These are phyloP conservation scores for Araneus ventricosus DNA, from an alignment of 1,140 invertebrate genomes.

Conservation along the genomic window DNA sequence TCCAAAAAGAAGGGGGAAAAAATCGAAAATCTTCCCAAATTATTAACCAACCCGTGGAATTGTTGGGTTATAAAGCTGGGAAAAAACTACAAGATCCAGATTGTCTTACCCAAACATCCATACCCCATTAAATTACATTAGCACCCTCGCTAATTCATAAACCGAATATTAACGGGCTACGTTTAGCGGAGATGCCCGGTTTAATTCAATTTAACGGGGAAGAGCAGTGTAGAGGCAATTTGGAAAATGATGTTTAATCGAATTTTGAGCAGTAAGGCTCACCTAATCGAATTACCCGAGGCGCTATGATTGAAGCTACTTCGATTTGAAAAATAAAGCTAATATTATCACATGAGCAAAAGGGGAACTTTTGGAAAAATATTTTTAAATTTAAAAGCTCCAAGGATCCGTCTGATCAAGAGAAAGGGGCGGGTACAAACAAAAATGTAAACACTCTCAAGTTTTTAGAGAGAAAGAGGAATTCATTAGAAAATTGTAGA, in stretches of 20 bases:
- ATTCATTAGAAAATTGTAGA: background rate
- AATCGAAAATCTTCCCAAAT: background rate
- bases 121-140: slow-evolving; percentile 42
- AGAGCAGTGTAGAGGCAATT: slow-evolving; percentile 29
- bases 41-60: background rate
- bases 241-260: slow-evolving; percentile 63
- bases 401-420: background rate
- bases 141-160: slow-evolving; percentile 43
- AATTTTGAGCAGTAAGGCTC: slow-evolving; percentile 35
- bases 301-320: slow-evolving; percentile 29
- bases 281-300: slow-evolving; percentile 47
- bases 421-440: background rate
- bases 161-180: slow-evolving; percentile 48
- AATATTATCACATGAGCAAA: background rate
- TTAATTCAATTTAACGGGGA: slow-evolving; percentile 54
- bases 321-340: slow-evolving; percentile 16
- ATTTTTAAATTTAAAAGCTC: slow-evolving; percentile 6
- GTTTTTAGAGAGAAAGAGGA: background rate
- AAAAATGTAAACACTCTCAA: background rate
- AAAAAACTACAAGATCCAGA: slow-evolving; percentile 30
- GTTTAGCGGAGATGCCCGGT: slow-evolving; percentile 6
- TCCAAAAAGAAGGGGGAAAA: background rate
- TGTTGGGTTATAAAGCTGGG: background rate
- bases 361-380: background rate
- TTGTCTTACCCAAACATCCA: slow-evolving; percentile 28